These are phyloP conservation scores for Leucoraja erinaceus DNA, from an alignment of 2,113 vertebrate species.

Conservation along the genomic window DNA sequence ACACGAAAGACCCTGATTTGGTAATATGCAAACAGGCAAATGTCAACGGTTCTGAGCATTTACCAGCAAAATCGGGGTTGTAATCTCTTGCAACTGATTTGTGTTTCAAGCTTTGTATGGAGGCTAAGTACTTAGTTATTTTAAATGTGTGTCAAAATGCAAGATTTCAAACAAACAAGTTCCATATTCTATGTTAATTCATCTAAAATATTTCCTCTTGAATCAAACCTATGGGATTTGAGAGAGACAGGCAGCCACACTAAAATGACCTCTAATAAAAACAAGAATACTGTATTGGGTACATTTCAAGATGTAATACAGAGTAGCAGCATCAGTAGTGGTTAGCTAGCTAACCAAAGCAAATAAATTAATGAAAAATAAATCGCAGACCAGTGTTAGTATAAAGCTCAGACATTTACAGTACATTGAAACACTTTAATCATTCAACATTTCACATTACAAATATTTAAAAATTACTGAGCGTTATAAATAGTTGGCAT, in stretches of 20 bases:
- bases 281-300: slow-evolving; percentile 24
- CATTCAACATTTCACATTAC: slow-evolving; percentile 99
- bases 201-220: neutral
- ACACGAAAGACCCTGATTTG: neutral
- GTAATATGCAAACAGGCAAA: neutral
- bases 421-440: slow-evolving; percentile 96
- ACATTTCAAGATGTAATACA: slow-evolving; percentile 29
- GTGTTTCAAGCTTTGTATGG: neutral
- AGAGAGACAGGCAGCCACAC: slow-evolving; percentile 1
- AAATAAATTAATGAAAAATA: slow-evolving; percentile 44
- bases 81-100: neutral
- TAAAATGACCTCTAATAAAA: slow-evolving; percentile 33
- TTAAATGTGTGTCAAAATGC: neutral
- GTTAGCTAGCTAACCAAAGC: slow-evolving; percentile 18
- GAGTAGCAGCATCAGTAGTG: neutral
- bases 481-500: slow-evolving; percentile 99
- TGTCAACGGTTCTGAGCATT: too few species aligned
- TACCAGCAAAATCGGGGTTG: too few species aligned
- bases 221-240: neutral
- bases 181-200: neutral
- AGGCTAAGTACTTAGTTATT: neutral
- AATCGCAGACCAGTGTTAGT: slow-evolving; percentile 45
- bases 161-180: neutral
- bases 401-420: slow-evolving; percentile 47
- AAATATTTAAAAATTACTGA: slow-evolving; percentile 99